A percentile compares a stretch with the other conserved stretches of the same genome.
These are phyloP conservation scores for Holocentrus rufus DNA, from an alignment of 2,797 vertebrate genomes.

Conservation along the genomic window DNA sequence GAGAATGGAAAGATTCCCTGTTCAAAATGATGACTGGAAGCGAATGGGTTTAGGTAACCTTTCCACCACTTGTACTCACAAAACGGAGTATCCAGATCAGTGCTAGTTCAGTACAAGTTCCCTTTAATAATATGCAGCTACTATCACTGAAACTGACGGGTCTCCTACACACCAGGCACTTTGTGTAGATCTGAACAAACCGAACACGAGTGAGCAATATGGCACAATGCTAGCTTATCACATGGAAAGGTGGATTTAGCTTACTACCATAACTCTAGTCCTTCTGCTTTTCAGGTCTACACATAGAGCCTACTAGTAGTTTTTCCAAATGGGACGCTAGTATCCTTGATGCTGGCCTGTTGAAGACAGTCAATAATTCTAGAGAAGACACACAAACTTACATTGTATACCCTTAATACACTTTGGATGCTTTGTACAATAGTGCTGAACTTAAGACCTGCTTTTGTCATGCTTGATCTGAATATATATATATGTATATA, in stretches of 20 bases:
- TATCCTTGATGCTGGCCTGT: slow-evolving; percentile 68
- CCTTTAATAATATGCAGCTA: slow-evolving; percentile 61
- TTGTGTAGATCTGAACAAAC: slow-evolving; percentile 5
- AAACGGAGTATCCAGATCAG: slow-evolving; percentile 72
- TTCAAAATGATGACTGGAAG: slow-evolving; percentile 50
- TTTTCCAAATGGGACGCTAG: slow-evolving; percentile 51
- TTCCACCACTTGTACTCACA: slow-evolving; percentile 54
- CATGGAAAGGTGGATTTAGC: slow-evolving; percentile 4
- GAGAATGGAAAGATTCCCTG: slow-evolving; percentile 57
- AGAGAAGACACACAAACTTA: slow-evolving; percentile 70
- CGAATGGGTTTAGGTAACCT: slow-evolving; percentile 39
- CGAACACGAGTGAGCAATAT: background rate
- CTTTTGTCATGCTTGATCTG: slow-evolving; percentile 81
- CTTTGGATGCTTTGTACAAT: slow-evolving; percentile 83
- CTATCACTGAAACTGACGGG: slow-evolving; percentile 55
- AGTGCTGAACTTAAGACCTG: slow-evolving; percentile 85
- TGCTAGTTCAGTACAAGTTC: slow-evolving; percentile 66
- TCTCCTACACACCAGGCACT: slow-evolving; percentile 43
- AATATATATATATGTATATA: slow-evolving; percentile 68
- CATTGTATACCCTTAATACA: slow-evolving; percentile 80
- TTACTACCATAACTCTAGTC: background rate
- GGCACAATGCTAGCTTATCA: background rate
- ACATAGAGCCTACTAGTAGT: slow-evolving; percentile 28
- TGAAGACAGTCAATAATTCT: slow-evolving; percentile 70
- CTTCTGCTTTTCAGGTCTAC: slow-evolving; percentile 48